Evolutionary conservation across 2,113 vertebrate species (phyloP).

Genomic region (Sitta europaea): DNA sequence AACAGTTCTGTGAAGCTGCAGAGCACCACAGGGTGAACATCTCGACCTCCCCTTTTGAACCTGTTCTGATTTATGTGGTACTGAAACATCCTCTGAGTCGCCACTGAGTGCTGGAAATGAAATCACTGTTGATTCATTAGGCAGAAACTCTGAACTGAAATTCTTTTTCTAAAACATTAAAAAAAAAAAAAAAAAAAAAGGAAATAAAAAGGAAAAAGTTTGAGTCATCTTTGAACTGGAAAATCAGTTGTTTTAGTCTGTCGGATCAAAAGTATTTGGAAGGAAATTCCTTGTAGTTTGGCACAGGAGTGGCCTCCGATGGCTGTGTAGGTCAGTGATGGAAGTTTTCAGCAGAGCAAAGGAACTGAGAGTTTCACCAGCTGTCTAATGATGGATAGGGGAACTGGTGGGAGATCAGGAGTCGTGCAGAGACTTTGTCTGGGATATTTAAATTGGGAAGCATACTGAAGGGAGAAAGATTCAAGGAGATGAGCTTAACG

Average conservation of each 20-base stretch:
- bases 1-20: not conserved
- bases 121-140: not conserved
- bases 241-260: not conserved
- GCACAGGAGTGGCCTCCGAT: not conserved
- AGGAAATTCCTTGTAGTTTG: not conserved
- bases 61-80: not conserved
- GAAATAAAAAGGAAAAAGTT: not conserved
- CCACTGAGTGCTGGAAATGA: not conserved
- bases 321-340: not conserved
- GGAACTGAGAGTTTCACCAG: not conserved
- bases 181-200: not conserved
- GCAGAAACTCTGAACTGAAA: not conserved
- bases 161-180: not conserved
- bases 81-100: not conserved
- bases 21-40: not conserved
- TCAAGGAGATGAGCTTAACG: not conserved
- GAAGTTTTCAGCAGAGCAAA: not conserved
- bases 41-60: not conserved
- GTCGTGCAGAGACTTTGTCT: not conserved
- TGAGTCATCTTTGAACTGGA: not conserved
- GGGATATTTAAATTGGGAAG: not conserved
- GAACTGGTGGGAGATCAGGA: not conserved
- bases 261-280: not conserved
- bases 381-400: not conserved
- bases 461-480: not conserved